These are phyloP conservation scores for Omphaloscelis lunosa DNA, from an alignment of 2,888 invertebrate species.

Conservation along the genomic window DNA sequence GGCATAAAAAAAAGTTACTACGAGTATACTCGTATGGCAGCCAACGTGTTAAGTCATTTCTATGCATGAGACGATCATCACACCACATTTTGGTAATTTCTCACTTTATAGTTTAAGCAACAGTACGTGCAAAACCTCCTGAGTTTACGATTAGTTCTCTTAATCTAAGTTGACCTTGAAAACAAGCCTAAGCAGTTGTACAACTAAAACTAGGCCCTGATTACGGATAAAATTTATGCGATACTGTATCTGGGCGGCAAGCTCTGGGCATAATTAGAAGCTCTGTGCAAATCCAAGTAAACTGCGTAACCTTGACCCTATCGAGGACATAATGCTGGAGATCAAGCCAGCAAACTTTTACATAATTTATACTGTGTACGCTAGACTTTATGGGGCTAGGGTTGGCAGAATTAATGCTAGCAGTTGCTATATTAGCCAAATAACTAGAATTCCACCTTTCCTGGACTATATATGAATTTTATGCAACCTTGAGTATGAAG, in stretches of 20 bases:
- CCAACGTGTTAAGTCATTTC: neutral
- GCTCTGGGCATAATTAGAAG: conserved; percentile 45
- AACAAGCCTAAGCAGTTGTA: conserved; percentile 35
- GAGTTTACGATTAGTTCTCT: conserved; percentile 31
- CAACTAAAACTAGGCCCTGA: conserved; percentile 48
- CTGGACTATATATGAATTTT: neutral
- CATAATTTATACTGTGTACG: conserved; percentile 55
- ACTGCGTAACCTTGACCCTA: conserved; percentile 48
- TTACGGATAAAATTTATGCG: conserved; percentile 58
- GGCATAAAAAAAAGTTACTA: no score
- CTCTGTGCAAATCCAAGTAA: conserved; percentile 55
- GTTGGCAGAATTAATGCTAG: neutral
- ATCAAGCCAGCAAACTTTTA: conserved; percentile 48
- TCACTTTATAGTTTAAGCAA: conserved; percentile 23
- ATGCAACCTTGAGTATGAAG: neutral
- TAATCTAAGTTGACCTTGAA: conserved; percentile 36
- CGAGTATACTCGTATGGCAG: no score
- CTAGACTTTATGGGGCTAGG: conserved; percentile 34
- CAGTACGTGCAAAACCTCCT: conserved; percentile 6
- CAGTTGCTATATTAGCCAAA: neutral
- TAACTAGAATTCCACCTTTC: neutral
- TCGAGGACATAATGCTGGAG: conserved; percentile 46
- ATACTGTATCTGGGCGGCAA: conserved; percentile 36
- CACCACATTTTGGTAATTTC: conserved; percentile 2
- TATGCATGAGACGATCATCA: conserved; percentile 15